Conservation (phyloP, 2,113 vertebrate species). For the Poecile atricapillus region DNA sequence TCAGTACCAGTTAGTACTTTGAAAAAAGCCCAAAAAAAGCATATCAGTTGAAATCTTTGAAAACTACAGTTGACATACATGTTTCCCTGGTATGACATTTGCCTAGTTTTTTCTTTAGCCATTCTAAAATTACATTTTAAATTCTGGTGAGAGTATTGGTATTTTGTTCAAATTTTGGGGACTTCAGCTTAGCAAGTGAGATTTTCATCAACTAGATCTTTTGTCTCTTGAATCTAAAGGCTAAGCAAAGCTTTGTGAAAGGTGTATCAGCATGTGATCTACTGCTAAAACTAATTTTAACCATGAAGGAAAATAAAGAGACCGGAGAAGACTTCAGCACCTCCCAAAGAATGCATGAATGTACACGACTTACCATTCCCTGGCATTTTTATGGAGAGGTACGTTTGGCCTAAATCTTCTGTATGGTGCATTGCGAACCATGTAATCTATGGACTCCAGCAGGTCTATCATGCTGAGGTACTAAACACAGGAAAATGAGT, state of each 20-base stretch:
- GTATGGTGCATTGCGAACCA: slow-evolving; percentile 91
- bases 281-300: not conserved
- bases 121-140: not conserved
- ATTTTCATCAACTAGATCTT: not conserved
- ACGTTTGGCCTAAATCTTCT: slow-evolving; percentile 86
- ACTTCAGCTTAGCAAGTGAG: not conserved
- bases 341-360: not conserved
- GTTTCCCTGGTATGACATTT: not conserved
- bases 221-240: not conserved
- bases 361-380: slow-evolving; percentile 79
- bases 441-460: slow-evolving; percentile 90
- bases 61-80: not conserved
- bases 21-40: not conserved
- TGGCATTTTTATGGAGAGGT: slow-evolving; percentile 72
- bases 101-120: not conserved
- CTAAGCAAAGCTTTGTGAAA: not conserved
- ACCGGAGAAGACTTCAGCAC: not conserved
- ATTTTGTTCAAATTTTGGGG: not conserved
- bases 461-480: slow-evolving; percentile 91
- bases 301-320: not conserved
- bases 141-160: not conserved
- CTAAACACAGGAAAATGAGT: slow-evolving; percentile 68
- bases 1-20: not conserved
- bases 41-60: not conserved
- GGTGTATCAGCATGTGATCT: not conserved